A percentile compares a stretch with the other conserved stretches of the same genome.
Evolutionary conservation across 2,888 invertebrate species (phyloP).

Genomic region (Trichopoda pennipes): DNA sequence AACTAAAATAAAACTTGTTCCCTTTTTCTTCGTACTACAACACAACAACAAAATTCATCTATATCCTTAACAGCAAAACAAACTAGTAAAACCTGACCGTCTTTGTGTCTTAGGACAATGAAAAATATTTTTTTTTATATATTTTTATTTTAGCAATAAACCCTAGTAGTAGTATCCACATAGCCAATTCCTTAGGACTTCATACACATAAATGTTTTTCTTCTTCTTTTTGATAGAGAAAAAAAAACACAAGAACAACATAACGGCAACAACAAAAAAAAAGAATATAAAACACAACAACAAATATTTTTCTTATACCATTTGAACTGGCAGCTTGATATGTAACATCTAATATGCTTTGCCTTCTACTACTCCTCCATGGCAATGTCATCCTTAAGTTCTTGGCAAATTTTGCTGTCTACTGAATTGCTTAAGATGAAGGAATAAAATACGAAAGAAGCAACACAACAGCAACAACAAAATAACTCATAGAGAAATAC

Average conservation of each 20-base stretch:
- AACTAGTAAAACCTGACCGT: constrained; percentile 35
- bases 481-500: constrained; percentile 9
- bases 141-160: not conserved
- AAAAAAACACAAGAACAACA: too few relatives aligned
- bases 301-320: constrained; percentile 10
- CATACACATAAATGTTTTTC: constrained; percentile 15
- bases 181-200: constrained; percentile 20
- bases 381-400: constrained; percentile 46
- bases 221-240: not conserved
- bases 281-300: not conserved
- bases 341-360: constrained; percentile 36
- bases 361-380: not conserved
- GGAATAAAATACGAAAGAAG: constrained; percentile 17
- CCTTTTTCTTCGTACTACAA: not conserved
- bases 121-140: constrained; percentile 21
- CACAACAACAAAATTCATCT: constrained; percentile 3
- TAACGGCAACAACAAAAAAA: too few relatives aligned
- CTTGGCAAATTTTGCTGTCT: constrained; percentile 63
- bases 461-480: not conserved
- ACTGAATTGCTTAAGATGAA: constrained; percentile 56
- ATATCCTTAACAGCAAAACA: not conserved
- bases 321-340: constrained; percentile 62
- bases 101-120: constrained; percentile 33
- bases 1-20: constrained; percentile 4
- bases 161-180: not conserved